Conservation (phyloP, 2,113 vertebrate genomes). For the Pteruthius melanotis region DNA sequence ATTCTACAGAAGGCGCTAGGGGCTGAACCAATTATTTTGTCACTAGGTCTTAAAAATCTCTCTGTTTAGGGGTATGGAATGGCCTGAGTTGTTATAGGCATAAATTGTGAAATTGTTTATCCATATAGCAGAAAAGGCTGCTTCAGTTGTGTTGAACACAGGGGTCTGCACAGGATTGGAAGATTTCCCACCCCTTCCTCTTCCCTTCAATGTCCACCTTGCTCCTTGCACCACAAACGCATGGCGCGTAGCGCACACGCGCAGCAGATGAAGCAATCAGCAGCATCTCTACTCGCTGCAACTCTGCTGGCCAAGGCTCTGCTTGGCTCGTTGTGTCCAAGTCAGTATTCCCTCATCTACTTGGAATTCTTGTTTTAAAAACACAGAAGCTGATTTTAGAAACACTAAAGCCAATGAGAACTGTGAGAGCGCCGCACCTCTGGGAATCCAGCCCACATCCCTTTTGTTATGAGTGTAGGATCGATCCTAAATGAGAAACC, state of each 20-base stretch:
- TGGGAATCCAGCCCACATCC: slow-evolving; percentile 43
- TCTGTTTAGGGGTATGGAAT: background rate
- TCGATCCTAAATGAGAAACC: slow-evolving; percentile 32
- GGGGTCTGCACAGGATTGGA: background rate
- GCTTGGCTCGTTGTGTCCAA: background rate
- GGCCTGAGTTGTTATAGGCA: background rate
- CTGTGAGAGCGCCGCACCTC: background rate
- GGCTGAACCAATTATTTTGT: background rate
- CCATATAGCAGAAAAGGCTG: background rate
- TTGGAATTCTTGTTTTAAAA: slow-evolving; percentile 47
- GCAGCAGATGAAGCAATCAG: background rate
- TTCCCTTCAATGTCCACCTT: background rate
- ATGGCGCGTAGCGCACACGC: background rate
- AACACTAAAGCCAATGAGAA: background rate
- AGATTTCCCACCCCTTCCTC: background rate
- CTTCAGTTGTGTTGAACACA: background rate
- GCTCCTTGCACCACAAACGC: too few species aligned
- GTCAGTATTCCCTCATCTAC: slow-evolving; percentile 6
- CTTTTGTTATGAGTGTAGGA: slow-evolving; percentile 48
- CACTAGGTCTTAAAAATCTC: background rate
- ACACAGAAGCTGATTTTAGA: slow-evolving; percentile 59
- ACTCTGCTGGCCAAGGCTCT: background rate
- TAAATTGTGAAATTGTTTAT: background rate
- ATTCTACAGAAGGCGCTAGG: background rate
- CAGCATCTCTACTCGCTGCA: background rate